A percentile compares a stretch with the other conserved stretches of the same genome.
Conservation (phyloP, 2,113 vertebrate genomes). For the Amphilophus citrinellus region DNA sequence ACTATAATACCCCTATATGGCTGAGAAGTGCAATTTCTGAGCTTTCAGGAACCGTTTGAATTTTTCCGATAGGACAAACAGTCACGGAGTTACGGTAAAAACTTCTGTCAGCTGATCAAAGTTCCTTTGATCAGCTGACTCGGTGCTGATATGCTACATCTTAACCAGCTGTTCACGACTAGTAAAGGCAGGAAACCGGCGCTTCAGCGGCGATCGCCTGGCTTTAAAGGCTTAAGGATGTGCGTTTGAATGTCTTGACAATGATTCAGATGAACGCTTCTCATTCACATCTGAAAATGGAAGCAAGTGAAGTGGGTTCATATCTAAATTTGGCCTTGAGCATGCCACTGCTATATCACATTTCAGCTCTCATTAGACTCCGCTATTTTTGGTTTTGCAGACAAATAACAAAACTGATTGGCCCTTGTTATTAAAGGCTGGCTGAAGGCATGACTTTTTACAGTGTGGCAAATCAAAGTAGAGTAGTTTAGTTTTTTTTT, state of each 20-base stretch:
- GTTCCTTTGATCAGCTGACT: too few species aligned
- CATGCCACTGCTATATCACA: conserved; percentile 50
- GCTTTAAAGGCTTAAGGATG: too few species aligned
- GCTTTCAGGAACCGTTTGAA: too few species aligned
- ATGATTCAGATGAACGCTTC: conserved; percentile 4
- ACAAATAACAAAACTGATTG: conserved; percentile 55
- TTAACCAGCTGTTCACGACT: too few species aligned
- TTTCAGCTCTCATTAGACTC: conserved; percentile 63
- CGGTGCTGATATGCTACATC: too few species aligned
- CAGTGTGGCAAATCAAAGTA: background rate
- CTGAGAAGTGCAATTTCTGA: too few species aligned
- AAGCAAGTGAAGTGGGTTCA: conserved; percentile 33
- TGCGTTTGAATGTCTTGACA: background rate
- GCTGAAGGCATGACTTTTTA: background rate
- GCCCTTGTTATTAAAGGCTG: conserved; percentile 21
- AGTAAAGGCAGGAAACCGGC: too few species aligned
- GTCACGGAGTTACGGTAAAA: too few species aligned
- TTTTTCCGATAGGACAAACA: too few species aligned
- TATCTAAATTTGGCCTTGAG: conserved; percentile 54
- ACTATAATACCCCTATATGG: too few species aligned
- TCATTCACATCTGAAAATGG: conserved; percentile 52
- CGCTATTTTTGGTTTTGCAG: conserved; percentile 68
- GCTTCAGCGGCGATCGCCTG: too few species aligned
- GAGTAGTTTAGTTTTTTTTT: background rate
- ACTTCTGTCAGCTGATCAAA: too few species aligned